Percentiles rank a stretch among this genome's conserved stretches.
These are phyloP conservation scores for Myripristis jacobus DNA, from an alignment of 2,797 vertebrate species.

Conservation along the genomic window DNA sequence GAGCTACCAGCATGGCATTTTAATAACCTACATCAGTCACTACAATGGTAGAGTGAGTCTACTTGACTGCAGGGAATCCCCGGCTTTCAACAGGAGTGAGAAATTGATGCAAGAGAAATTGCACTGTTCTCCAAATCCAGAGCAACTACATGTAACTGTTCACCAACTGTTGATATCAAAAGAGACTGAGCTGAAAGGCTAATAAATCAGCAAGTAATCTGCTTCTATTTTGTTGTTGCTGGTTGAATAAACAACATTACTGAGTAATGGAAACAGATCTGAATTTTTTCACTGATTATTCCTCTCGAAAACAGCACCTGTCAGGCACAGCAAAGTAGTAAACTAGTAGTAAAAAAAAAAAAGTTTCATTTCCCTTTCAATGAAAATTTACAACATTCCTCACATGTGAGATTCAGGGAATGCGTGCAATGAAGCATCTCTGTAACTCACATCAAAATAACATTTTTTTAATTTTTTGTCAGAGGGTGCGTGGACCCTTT, in stretches of 20 bases:
- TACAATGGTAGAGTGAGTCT: not conserved
- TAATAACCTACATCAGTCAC: slow-evolving; percentile 16
- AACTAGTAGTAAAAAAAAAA: not conserved
- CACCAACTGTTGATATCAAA: not conserved
- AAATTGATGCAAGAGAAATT: not conserved
- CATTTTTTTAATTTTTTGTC: slow-evolving; percentile 21
- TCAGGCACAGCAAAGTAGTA: not conserved
- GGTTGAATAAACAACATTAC: not conserved
- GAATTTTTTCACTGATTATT: not conserved
- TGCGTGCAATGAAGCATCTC: slow-evolving; percentile 42
- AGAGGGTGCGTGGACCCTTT: slow-evolving; percentile 43
- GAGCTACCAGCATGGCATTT: slow-evolving; percentile 19
- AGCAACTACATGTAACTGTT: not conserved
- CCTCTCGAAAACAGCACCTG: slow-evolving; percentile 1
- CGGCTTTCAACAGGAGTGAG: not conserved
- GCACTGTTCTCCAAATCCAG: not conserved
- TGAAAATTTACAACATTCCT: not conserved
- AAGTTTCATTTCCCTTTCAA: not conserved
- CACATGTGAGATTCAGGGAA: slow-evolving; percentile 25
- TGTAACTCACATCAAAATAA: slow-evolving; percentile 23
- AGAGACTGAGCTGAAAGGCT: not conserved
- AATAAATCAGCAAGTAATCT: not conserved
- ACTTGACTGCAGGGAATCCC: not conserved
- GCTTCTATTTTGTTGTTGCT: not conserved
- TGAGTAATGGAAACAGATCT: not conserved